Percentiles rank a stretch among this genome's conserved stretches.
phyloP scores from a whole-genome alignment of 2,797 vertebrate genomes.

The Diplodus puntazzo region DNA sequence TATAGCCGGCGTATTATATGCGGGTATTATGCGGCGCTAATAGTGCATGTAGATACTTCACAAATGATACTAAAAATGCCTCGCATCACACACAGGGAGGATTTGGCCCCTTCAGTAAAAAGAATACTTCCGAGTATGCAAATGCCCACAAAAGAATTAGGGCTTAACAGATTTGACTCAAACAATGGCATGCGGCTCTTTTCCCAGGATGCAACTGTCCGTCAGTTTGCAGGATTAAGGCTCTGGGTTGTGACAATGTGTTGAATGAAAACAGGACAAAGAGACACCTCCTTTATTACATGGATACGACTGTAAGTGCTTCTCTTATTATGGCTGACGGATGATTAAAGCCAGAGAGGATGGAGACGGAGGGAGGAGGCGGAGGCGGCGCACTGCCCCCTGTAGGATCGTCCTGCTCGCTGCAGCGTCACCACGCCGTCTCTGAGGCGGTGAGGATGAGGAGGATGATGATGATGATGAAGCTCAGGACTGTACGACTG shows the following conservation, averaged over 20 bases:
- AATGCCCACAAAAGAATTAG: constrained; percentile 88
- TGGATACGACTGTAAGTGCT: constrained; percentile 83
- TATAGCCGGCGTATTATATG: constrained; percentile 87
- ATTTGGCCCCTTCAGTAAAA: constrained; percentile 89
- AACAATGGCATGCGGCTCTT: constrained; percentile 85
- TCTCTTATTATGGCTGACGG: constrained; percentile 79
- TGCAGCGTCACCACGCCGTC: background rate
- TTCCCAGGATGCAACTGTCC: constrained; percentile 85
- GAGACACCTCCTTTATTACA: constrained; percentile 83
- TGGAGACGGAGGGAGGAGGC: background rate
- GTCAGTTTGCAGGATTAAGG: constrained; percentile 88
- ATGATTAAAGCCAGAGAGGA: constrained; percentile 69
- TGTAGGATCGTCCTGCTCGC: constrained; percentile 43
- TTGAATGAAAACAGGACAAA: constrained; percentile 85
- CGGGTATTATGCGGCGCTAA: constrained; percentile 85
- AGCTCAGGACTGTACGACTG: too few relatives aligned
- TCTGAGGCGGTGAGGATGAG: too few relatives aligned
- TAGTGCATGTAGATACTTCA: constrained; percentile 93
- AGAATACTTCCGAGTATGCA: constrained; percentile 94
- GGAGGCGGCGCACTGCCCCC: constrained; percentile 76
- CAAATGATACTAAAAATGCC: constrained; percentile 91
- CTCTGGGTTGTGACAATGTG: constrained; percentile 88
- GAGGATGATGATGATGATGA: too few relatives aligned
- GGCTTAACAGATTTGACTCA: constrained; percentile 89
- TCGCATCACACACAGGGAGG: constrained; percentile 88